A percentile compares a stretch with the other conserved stretches of the same genome.
Evolutionary conservation across 1,140 invertebrate genomes (phyloP).

Genomic region (Phymastichus coffea): DNA sequence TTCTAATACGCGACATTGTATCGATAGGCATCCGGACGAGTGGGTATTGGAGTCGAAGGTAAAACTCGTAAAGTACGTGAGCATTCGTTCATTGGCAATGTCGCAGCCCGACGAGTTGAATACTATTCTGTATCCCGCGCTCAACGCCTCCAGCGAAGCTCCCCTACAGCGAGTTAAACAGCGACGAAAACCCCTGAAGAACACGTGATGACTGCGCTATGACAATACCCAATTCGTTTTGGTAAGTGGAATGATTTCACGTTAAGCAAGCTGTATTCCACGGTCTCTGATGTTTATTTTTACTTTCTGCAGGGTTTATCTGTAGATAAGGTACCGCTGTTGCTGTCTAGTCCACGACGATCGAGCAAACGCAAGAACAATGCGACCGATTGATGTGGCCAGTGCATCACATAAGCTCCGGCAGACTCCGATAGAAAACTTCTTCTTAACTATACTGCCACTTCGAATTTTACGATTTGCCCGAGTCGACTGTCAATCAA

Average conservation of each 20-base stretch:
- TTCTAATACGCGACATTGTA: no score
- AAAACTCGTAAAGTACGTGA: conserved; percentile 56
- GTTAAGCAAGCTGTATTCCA: no score
- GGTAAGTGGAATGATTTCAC: no score
- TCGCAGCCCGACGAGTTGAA: conserved; percentile 49
- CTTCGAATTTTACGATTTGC: no score
- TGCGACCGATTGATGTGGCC: conserved; percentile 22
- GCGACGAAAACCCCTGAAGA: conserved; percentile 48
- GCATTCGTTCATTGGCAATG: conserved; percentile 54
- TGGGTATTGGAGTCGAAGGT: conserved; percentile 64
- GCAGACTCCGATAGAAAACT: conserved; percentile 8
- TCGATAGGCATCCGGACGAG: conserved; percentile 65
- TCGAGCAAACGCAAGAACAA: conserved; percentile 35
- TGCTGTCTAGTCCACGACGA: conserved; percentile 40
- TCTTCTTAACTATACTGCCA: conserved; percentile 10
- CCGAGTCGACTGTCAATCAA: conserved; percentile 34
- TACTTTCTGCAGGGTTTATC: conserved; percentile 16
- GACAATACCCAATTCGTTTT: background rate
- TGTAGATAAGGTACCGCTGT: conserved; percentile 21
- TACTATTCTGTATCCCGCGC: conserved; percentile 45
- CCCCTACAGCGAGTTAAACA: conserved; percentile 41
- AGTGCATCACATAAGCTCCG: background rate
- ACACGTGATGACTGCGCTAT: conserved; percentile 41
- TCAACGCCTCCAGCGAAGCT: conserved; percentile 36
- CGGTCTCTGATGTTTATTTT: no score